Evolutionary conservation across 2,888 invertebrate genomes (phyloP).

Genomic region (Julus scandinavius): DNA sequence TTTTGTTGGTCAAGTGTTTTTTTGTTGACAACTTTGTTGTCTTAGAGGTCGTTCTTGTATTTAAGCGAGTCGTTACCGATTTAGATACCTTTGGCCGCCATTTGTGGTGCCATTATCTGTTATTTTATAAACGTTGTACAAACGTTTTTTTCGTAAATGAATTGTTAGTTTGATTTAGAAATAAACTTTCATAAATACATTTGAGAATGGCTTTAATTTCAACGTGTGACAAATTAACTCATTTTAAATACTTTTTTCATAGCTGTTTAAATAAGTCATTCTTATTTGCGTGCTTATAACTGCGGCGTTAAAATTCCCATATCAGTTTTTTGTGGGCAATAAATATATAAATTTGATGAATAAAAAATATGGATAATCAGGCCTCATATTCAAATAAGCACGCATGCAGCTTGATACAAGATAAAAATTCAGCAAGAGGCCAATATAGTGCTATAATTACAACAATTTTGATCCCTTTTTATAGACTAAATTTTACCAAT

Average conservation of each 20-base stretch:
- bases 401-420: neutral
- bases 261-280: no score
- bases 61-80: neutral
- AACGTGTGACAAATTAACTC: no score
- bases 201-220: no score
- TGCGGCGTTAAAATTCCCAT: neutral
- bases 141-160: no score
- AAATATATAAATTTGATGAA: neutral
- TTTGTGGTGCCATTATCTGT: neutral
- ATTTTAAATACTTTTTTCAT: no score
- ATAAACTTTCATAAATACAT: no score
- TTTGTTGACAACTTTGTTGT: constrained; percentile 22
- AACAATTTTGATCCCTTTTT: constrained; percentile 22
- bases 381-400: neutral
- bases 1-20: neutral
- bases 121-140: no score
- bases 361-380: neutral
- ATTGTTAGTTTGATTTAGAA: no score
- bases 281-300: neutral
- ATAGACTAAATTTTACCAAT: neutral
- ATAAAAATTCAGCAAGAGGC: constrained; percentile 25
- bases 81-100: neutral
- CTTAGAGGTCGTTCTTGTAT: neutral
- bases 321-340: neutral
- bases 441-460: neutral